phyloP scores from a whole-genome alignment of 2,797 vertebrate genomes.

The Danio tinwini region DNA sequence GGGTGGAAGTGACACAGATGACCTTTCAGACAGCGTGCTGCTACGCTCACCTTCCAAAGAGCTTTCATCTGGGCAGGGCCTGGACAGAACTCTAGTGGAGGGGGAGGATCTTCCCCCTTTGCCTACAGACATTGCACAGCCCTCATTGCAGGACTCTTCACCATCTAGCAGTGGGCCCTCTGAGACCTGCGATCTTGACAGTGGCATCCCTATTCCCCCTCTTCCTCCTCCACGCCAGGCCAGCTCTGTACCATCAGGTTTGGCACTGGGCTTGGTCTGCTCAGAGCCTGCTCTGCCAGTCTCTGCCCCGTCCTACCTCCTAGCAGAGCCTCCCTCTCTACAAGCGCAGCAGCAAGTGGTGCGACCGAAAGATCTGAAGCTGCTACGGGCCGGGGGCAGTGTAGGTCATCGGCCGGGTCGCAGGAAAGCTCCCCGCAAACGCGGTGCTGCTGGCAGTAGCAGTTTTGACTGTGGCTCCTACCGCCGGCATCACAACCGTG shows the following conservation, averaged over 20 bases:
- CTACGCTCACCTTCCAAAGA: constrained; percentile 83
- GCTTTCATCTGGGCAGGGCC: constrained; percentile 75
- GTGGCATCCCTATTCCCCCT: constrained; percentile 72
- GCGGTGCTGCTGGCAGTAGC: constrained; percentile 80
- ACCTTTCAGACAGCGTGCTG: constrained; percentile 84
- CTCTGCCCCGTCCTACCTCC: constrained; percentile 77
- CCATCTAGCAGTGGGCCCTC: constrained; percentile 81
- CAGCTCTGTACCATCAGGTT: constrained; percentile 79
- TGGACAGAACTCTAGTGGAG: constrained; percentile 83
- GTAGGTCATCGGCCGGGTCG: constrained; percentile 80
- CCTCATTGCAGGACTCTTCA: constrained; percentile 77
- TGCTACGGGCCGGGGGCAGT: constrained; percentile 79
- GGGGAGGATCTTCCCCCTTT: constrained; percentile 75
- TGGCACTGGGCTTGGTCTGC: constrained; percentile 78
- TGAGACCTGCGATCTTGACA: constrained; percentile 76
- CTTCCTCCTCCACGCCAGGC: constrained; percentile 80
- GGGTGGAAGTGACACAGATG: constrained; percentile 83
- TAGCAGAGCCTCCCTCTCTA: constrained; percentile 76
- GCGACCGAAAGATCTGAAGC: constrained; percentile 88
- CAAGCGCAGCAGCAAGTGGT: constrained; percentile 87
- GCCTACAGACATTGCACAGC: constrained; percentile 68
- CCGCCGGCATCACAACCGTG: constrained; percentile 79
- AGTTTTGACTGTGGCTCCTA: constrained; percentile 82
- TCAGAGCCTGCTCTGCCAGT: constrained; percentile 82
- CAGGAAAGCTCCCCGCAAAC: constrained; percentile 81